These are phyloP conservation scores for Panopea generosa DNA, from an alignment of 2,888 invertebrate species.

Conservation along the genomic window DNA sequence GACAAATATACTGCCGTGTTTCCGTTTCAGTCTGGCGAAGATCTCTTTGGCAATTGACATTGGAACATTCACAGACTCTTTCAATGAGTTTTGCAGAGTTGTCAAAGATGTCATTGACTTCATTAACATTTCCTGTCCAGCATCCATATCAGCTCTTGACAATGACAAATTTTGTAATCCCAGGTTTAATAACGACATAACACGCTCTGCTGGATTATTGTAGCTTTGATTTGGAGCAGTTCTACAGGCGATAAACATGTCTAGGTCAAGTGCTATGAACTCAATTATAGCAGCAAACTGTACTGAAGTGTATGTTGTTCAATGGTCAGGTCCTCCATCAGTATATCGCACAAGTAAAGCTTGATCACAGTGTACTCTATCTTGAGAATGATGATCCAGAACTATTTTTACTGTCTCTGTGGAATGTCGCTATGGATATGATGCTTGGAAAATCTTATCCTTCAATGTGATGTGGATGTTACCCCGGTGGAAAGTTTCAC, in stretches of 20 bases:
- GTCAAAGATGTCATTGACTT: constrained; percentile 16
- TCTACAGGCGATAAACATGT: constrained; percentile 29
- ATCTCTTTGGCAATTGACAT: constrained; percentile 7
- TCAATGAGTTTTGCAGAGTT: constrained; percentile 8
- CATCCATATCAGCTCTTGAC: constrained; percentile 17
- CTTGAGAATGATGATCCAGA: not conserved
- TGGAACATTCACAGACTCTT: constrained; percentile 1
- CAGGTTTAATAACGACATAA: constrained; percentile 35
- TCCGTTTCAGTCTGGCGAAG: constrained; percentile 22
- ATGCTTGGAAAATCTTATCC: constrained; percentile 41
- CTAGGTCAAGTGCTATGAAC: constrained; percentile 38
- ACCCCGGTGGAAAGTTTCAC: constrained; percentile 35
- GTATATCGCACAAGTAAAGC: constrained; percentile 30
- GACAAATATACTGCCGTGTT: constrained; percentile 3
- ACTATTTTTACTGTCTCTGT: constrained; percentile 31
- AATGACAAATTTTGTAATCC: constrained; percentile 43
- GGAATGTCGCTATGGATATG: constrained; percentile 29
- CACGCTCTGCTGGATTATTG: constrained; percentile 33
- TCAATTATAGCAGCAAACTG: constrained; percentile 32
- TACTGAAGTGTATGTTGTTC: constrained; percentile 38
- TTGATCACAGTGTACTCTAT: constrained; percentile 1
- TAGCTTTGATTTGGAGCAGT: constrained; percentile 39
- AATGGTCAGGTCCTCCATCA: constrained; percentile 54
- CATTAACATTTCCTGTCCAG: constrained; percentile 14
- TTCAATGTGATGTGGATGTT: constrained; percentile 37